These are phyloP conservation scores for Sebastolobus alascanus DNA, from an alignment of 2,797 vertebrate species.

Conservation along the genomic window DNA sequence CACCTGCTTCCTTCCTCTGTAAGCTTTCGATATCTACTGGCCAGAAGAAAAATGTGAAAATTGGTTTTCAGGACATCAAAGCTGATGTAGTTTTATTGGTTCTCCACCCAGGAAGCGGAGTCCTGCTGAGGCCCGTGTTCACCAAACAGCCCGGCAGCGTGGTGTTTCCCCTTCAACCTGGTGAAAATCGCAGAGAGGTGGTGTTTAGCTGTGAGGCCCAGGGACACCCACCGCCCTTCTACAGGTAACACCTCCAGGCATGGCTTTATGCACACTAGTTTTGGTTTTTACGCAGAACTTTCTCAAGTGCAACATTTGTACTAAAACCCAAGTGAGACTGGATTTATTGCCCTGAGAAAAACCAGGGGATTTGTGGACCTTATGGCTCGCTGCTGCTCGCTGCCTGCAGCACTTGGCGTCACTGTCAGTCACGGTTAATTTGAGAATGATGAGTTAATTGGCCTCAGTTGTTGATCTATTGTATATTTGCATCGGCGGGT, in stretches of 20 bases:
- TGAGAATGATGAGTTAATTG: conserved; percentile 67
- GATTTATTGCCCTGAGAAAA: conserved; percentile 31
- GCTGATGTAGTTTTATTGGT: conserved; percentile 52
- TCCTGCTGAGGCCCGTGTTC: conserved; percentile 89
- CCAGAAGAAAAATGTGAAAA: conserved; percentile 20
- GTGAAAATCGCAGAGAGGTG: conserved; percentile 89
- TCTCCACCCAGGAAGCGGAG: conserved; percentile 85
- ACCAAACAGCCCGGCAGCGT: conserved; percentile 92
- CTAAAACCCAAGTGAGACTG: conserved; percentile 2
- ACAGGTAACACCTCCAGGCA: conserved; percentile 85
- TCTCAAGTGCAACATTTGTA: conserved; percentile 32
- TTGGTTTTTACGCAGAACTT: background rate
- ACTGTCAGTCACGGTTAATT: conserved; percentile 67
- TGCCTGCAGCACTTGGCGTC: conserved; percentile 44
- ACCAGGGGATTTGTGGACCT: conserved; percentile 37
- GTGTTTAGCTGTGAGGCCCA: conserved; percentile 93
- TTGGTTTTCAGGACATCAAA: conserved; percentile 49
- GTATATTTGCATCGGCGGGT: conserved; percentile 46
- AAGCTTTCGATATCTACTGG: conserved; percentile 18
- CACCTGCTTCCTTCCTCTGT: conserved; percentile 11
- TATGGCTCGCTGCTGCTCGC: conserved; percentile 37
- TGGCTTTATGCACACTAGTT: conserved; percentile 23
- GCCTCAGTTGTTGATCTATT: conserved; percentile 39
- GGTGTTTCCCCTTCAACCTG: conserved; percentile 91
- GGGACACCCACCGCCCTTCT: conserved; percentile 90